These are phyloP conservation scores for Amyelois transitella DNA, from an alignment of 1,140 invertebrate species.

Conservation along the genomic window DNA sequence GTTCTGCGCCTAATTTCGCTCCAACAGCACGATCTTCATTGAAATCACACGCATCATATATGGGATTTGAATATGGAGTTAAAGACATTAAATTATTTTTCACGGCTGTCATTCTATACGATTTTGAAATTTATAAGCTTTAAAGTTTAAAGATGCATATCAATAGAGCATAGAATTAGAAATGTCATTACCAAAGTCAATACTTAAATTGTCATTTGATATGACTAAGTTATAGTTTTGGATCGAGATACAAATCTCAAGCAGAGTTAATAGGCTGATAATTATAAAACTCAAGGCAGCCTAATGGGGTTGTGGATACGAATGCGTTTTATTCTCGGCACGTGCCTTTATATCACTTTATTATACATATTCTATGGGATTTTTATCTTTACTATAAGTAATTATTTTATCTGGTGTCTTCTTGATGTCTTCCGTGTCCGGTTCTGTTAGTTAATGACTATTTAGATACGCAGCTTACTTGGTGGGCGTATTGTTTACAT, in stretches of 20 bases:
- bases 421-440: slow-evolving; percentile 49
- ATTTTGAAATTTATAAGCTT: neutral
- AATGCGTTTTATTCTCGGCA: slow-evolving; percentile 42
- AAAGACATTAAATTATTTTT: neutral
- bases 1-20: slow-evolving; percentile 20
- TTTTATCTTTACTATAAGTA: slow-evolving; percentile 51
- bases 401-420: slow-evolving; percentile 48
- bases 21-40: slow-evolving; percentile 5
- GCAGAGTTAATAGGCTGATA: slow-evolving; percentile 48
- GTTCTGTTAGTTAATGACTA: slow-evolving; percentile 24
- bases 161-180: too few relatives aligned
- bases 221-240: too few relatives aligned
- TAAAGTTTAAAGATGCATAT: too few relatives aligned
- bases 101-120: neutral
- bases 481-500: slow-evolving; percentile 45
- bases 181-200: too few relatives aligned
- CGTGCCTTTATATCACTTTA: slow-evolving; percentile 51
- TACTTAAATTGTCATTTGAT: neutral
- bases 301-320: slow-evolving; percentile 26
- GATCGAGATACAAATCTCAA: slow-evolving; percentile 34
- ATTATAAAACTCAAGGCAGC: slow-evolving; percentile 40
- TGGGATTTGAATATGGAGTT: neutral
- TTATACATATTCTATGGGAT: slow-evolving; percentile 56
- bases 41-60: neutral
- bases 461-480: slow-evolving; percentile 33